A percentile compares a stretch with the other conserved stretches of the same genome.
Conservation (phyloP, 2,113 vertebrate genomes). For the Talpa occidentalis region DNA sequence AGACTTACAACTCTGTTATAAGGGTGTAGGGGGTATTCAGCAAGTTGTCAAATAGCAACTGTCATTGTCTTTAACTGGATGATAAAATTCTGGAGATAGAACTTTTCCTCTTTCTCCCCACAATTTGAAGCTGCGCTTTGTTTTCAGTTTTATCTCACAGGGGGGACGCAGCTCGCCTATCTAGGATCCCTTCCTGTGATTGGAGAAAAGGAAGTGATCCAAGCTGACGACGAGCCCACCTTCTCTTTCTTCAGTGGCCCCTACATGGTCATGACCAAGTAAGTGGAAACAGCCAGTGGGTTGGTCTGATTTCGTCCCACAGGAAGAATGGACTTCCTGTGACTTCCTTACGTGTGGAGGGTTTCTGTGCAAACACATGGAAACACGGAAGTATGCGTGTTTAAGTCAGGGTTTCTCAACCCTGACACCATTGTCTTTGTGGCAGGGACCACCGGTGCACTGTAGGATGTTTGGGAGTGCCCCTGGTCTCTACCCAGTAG, state of each 20-base stretch:
- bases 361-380: background rate
- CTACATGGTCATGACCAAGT: slow-evolving; percentile 92
- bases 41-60: background rate
- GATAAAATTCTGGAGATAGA: background rate
- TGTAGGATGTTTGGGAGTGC: background rate
- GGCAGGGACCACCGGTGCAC: background rate
- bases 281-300: slow-evolving; percentile 64
- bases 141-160: slow-evolving; percentile 87
- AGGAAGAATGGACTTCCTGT: background rate
- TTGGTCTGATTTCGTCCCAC: background rate
- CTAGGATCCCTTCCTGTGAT: slow-evolving; percentile 88
- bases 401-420: slow-evolving; percentile 9
- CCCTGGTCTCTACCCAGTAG: background rate
- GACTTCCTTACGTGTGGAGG: background rate
- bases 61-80: slow-evolving; percentile 13
- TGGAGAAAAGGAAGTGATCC: slow-evolving; percentile 87
- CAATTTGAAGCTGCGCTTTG: slow-evolving; percentile 39
- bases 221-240: slow-evolving; percentile 88
- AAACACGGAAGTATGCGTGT: background rate
- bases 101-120: slow-evolving; percentile 1
- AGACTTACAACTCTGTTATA: background rate
- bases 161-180: slow-evolving; percentile 81
- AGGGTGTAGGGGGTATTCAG: background rate
- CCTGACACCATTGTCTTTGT: background rate
- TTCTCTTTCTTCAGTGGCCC: slow-evolving; percentile 89